Percentiles rank a stretch among this genome's conserved stretches.
Evolutionary conservation across 2,888 invertebrate genomes (phyloP).

Genomic region (Enchytraeus crypticus): DNA sequence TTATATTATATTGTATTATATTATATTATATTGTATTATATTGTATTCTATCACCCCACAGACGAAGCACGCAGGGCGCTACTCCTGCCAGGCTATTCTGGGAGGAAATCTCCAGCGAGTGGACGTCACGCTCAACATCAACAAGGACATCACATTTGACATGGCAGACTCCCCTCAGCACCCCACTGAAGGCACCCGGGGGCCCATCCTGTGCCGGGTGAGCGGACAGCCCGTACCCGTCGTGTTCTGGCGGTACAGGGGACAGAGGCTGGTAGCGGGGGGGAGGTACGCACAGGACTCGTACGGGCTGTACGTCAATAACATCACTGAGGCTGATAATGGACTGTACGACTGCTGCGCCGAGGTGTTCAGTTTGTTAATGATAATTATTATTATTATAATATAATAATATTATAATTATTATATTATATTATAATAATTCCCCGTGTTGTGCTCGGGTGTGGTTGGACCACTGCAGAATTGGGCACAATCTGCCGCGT

Average conservation of each 20-base stretch:
- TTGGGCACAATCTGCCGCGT: too few species aligned
- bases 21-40: too few species aligned
- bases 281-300: constrained; percentile 18
- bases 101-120: constrained; percentile 16
- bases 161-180: constrained; percentile 22
- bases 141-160: constrained; percentile 28
- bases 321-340: constrained; percentile 29
- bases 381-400: too few species aligned
- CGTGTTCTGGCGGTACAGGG: constrained; percentile 17
- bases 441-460: too few species aligned
- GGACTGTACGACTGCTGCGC: constrained; percentile 28
- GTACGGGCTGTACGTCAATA: constrained; percentile 25
- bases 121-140: constrained; percentile 9
- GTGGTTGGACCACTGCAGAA: too few species aligned
- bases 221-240: constrained; percentile 16
- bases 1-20: too few species aligned
- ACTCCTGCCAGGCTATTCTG: constrained; percentile 21
- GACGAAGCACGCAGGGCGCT: constrained; percentile 23
- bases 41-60: too few species aligned
- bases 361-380: too few species aligned
- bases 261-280: constrained; percentile 15
- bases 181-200: constrained; percentile 22
- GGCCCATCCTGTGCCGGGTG: constrained; percentile 24
- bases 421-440: too few species aligned
- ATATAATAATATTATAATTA: too few species aligned